phyloP scores from a whole-genome alignment of 2,113 vertebrate species.

The Nothobranchius furzeri region DNA sequence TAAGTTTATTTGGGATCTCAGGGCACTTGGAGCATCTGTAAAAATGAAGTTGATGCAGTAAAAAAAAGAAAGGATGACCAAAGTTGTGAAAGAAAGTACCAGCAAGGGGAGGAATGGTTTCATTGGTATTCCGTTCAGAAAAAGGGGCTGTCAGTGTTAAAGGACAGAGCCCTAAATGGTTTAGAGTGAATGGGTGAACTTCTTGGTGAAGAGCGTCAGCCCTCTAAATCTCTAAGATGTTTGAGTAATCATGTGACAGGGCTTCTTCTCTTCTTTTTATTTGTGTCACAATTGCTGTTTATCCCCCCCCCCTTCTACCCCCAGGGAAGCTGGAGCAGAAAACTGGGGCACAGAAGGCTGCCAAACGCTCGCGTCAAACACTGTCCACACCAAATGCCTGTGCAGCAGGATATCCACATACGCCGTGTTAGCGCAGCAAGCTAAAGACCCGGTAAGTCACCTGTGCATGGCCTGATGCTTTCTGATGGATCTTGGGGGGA shows the following conservation, averaged over 20 bases:
- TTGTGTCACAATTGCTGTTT: slow-evolving; percentile 46
- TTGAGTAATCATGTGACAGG: slow-evolving; percentile 14
- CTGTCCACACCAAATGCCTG: slow-evolving; percentile 95
- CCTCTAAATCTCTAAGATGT: not conserved
- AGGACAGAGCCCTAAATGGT: slow-evolving; percentile 23
- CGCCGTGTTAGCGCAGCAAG: slow-evolving; percentile 92
- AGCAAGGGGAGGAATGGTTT: slow-evolving; percentile 15
- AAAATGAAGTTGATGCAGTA: slow-evolving; percentile 7
- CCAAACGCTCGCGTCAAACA: slow-evolving; percentile 91
- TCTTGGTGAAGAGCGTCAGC: not conserved
- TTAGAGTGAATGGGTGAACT: slow-evolving; percentile 23
- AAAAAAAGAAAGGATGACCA: slow-evolving; percentile 16
- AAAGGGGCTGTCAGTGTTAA: slow-evolving; percentile 18
- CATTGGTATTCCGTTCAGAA: slow-evolving; percentile 16
- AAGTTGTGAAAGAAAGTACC: slow-evolving; percentile 9
- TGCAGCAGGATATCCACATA: slow-evolving; percentile 96
- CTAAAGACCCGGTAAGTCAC: slow-evolving; percentile 91
- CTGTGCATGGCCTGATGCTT: slow-evolving; percentile 23
- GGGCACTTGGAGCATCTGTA: slow-evolving; percentile 9
- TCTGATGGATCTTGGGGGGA: slow-evolving; percentile 22
- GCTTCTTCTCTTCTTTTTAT: slow-evolving; percentile 5
- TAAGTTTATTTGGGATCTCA: not conserved
- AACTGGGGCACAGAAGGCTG: slow-evolving; percentile 97
- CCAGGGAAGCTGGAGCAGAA: slow-evolving; percentile 91
- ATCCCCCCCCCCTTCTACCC: slow-evolving; percentile 62